These are phyloP conservation scores for Sebastes matsubarae DNA, from an alignment of 2,797 vertebrate genomes.

Conservation along the genomic window DNA sequence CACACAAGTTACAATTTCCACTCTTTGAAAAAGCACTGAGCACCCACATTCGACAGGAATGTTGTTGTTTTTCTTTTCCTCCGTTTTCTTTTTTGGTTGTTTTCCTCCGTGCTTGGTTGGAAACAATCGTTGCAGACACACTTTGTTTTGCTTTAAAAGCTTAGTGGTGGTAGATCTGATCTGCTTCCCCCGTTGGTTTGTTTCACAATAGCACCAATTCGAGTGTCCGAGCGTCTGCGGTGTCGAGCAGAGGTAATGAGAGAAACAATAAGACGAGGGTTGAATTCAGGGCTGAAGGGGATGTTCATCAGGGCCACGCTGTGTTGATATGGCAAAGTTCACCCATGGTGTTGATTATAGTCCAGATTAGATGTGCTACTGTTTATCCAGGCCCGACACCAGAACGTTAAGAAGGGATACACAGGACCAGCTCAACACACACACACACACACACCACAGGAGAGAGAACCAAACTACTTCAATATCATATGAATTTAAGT, in stretches of 20 bases:
- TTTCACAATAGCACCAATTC: conserved; percentile 78
- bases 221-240: conserved; percentile 56
- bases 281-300: conserved; percentile 14
- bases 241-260: conserved; percentile 49
- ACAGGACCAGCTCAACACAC: conserved; percentile 25
- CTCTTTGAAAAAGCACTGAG: conserved; percentile 61
- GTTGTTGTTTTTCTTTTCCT: conserved; percentile 22
- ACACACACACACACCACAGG: conserved; percentile 12
- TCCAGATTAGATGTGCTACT: conserved; percentile 49
- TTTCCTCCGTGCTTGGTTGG: conserved; percentile 38
- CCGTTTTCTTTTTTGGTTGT: neutral
- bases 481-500: conserved; percentile 54
- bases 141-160: conserved; percentile 55
- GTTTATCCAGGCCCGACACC: conserved; percentile 36
- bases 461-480: conserved; percentile 16
- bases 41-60: conserved; percentile 68
- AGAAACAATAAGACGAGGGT: conserved; percentile 8
- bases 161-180: conserved; percentile 44
- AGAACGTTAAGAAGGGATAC: conserved; percentile 3
- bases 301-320: conserved; percentile 20
- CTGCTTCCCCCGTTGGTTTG: conserved; percentile 38
- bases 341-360: conserved; percentile 45
- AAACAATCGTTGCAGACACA: conserved; percentile 47
- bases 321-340: conserved; percentile 66
- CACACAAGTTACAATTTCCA: conserved; percentile 54